Base-by-base conservation (phyloP, 2,888 invertebrate genomes). In the Hydrotaea diabolus region DNA sequence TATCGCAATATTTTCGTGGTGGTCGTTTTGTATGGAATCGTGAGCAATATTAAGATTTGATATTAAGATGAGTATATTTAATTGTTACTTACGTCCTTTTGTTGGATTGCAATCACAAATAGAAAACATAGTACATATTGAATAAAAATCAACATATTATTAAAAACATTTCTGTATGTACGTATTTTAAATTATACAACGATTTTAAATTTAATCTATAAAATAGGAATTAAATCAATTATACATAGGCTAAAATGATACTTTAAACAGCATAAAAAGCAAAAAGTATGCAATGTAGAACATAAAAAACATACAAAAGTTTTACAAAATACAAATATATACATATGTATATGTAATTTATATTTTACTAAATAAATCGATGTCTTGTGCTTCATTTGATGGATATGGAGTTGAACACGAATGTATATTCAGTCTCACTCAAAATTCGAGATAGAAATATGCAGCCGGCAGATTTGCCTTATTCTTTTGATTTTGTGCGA, bases 141-240 rank as follows among this genome's bases (percentile, higher is more conserved):
- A 13, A 62, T 31, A n/a, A 5, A 31, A n/a, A 62, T n/a, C 31
- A 62, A 36, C 13, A 59, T 59, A 23, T 59, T 23, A 59, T 62
- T 19, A 62, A 59, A 26, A 59, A 31, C 15, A 31, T 62, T 39
- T 31, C n/a, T 62, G 62, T 62, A 69, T 46, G 43, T 69, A 43
- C 43, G 46, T 23, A 62, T 26, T 31, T 62, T 69, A 23, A 55
- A 59, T 69, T 69, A 69, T 69, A 69, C 69, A 69, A 69, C 69
- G 69, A 69, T 46, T 69, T 69, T 69, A 69, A 69, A 69, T 69
- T 46, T 46, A 43, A 23, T 23, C 8, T 46, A 5, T 69, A 43
- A 46, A 15, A 23, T 46, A 69, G 66, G n/a, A 66, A 39, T 43
- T 43, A 64, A 59, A 49, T 55, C 21, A 59, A 59, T 59, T 66